Evolutionary conservation across 2,888 invertebrate species (phyloP).

Genomic region (Brenthis daphne): DNA sequence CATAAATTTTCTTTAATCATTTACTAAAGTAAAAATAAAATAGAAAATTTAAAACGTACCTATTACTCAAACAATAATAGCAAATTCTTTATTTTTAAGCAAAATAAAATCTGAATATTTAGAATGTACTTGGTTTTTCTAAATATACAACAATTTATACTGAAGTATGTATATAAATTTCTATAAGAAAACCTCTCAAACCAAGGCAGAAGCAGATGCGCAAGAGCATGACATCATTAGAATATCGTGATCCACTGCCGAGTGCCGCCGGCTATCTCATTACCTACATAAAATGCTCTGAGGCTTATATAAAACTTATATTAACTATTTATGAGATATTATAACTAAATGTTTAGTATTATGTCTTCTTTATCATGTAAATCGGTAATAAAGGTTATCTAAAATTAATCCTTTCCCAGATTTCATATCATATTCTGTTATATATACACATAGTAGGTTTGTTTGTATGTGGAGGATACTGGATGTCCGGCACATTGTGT

Average conservation of each 20-base stretch:
- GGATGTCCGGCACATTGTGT: too few species aligned
- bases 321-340: constrained; percentile 18
- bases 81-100: too few species aligned
- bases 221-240: constrained; percentile 24
- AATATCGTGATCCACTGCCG: constrained; percentile 26
- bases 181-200: background rate
- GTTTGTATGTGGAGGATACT: too few species aligned
- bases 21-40: background rate
- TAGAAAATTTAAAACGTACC: background rate
- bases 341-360: constrained; percentile 10
- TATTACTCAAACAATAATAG: too few species aligned
- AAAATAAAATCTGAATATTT: too few species aligned
- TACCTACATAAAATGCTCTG: constrained; percentile 15
- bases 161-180: background rate
- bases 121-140: too few species aligned
- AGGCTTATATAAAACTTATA: constrained; percentile 23
- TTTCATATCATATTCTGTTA: background rate
- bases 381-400: constrained; percentile 4
- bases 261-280: constrained; percentile 29
- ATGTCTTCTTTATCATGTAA: constrained; percentile 3
- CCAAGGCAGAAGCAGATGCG: constrained; percentile 22
- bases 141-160: background rate
- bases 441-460: background rate
- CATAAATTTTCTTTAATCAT: background rate
- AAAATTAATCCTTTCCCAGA: background rate